Evolutionary conservation across 2,888 invertebrate species (phyloP).

Genomic region (Tenthredo distinguenda): DNA sequence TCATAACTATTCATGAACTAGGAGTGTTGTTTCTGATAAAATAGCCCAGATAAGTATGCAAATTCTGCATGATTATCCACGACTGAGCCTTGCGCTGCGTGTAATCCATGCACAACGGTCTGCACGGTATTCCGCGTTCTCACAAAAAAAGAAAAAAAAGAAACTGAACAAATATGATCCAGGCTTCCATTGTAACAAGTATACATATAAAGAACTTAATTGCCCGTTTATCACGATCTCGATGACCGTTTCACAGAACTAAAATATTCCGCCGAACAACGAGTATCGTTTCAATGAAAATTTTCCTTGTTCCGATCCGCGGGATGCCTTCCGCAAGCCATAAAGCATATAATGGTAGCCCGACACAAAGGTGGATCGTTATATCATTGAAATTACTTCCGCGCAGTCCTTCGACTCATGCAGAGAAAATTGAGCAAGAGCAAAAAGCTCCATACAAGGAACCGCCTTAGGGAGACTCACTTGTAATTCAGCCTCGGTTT

Average conservation of each 20-base stretch:
- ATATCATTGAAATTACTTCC: not conserved
- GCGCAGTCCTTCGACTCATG: not conserved
- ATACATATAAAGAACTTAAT: not conserved
- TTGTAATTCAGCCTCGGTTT: constrained; percentile 90
- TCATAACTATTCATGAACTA: constrained; percentile 45
- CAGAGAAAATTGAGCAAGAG: not conserved
- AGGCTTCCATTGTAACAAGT: not conserved
- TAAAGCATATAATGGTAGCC: not conserved
- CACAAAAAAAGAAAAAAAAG: not conserved
- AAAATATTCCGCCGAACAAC: not conserved
- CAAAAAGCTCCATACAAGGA: not conserved
- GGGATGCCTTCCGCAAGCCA: not conserved
- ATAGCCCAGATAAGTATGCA: constrained; percentile 11
- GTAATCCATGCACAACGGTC: not conserved
- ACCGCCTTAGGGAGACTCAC: constrained; percentile 74
- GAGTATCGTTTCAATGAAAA: not conserved
- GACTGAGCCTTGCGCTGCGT: not conserved
- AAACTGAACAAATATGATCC: not conserved
- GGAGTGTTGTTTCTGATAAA: constrained; percentile 25
- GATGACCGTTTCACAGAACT: not conserved
- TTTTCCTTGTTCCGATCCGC: not conserved
- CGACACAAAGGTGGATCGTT: not conserved
- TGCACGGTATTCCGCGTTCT: not conserved
- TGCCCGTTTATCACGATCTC: not conserved
- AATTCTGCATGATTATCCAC: constrained; percentile 22